Evolutionary conservation across 2,888 invertebrate species (phyloP), one percentile per base, ranked within the genome.

Genomic region (Romanomermis culicivorax): DNA sequence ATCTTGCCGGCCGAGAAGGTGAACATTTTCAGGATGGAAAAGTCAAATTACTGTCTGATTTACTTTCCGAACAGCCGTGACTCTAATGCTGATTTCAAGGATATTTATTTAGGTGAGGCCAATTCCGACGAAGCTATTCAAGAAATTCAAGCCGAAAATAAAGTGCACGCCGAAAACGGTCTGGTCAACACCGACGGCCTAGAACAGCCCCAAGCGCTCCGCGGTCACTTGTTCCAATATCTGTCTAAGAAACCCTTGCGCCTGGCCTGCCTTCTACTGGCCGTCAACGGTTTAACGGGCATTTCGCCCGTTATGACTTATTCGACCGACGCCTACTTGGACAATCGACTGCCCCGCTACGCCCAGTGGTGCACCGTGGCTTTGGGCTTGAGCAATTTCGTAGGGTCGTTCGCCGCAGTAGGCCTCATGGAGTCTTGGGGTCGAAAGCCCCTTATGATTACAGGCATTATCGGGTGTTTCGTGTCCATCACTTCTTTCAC

Each of bases 281-380:
- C 23, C 17, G 23, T 23, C 7, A n/a, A n/a, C 17, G 45, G 17
- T 45, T 45, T 45, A 7, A 45, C 45, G 17, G 11, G 45, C 23
- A 45, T 45, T n/a, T 45, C 45, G 7, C 45, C 45, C 45, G 45
- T 45, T 11, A 45, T 45, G 45, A 23, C 45, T 23, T 45, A n/a
- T 45, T 45, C 45, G 17, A 45, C 45, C 17, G 45, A 11, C 4
- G 45, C 45, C 11, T 45, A n/a, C 23, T n/a, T n/a, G 17, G 23
- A 4, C 7, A 45, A 45, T 45, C 45, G 23, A 7, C 17, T 45
- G 7, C 45, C 45, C 17, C 11, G 7, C 17, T 23, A 11, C 23
- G 45, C 23, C 4, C 45, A 45, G 23, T 23, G 7, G 17, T 45
- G 45, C 23, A n/a, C 45, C 23, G 45, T 45, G 23, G 45, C 45